These are phyloP conservation scores for Whitmania pigra DNA, from an alignment of 1,140 invertebrate species.

Conservation along the genomic window DNA sequence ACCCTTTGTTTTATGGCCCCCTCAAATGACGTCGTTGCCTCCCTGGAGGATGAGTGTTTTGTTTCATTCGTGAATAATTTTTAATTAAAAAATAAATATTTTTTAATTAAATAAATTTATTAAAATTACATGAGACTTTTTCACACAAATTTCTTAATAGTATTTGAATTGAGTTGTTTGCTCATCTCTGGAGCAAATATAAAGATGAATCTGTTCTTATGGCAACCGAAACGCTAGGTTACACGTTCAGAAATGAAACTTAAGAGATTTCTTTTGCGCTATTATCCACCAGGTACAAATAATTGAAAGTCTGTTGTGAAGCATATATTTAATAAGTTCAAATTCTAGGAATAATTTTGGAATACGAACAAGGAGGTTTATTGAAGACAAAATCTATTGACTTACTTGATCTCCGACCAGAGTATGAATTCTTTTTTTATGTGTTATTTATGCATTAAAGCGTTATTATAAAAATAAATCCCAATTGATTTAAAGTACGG, in stretches of 20 bases:
- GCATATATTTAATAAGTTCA: background rate
- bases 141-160: too few species aligned
- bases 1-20: too few species aligned
- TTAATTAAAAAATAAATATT: too few species aligned
- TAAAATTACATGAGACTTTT: background rate
- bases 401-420: conserved; percentile 38
- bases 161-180: background rate
- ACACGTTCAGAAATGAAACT: conserved; percentile 34
- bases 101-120: background rate
- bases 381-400: conserved; percentile 43
- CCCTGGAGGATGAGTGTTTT: too few species aligned
- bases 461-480: background rate
- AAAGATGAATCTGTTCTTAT: conserved; percentile 8
- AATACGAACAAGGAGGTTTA: conserved; percentile 43
- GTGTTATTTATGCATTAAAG: background rate
- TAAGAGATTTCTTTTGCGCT: conserved; percentile 39
- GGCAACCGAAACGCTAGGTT: background rate
- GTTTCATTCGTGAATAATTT: too few species aligned
- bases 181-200: background rate
- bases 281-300: conserved; percentile 38
- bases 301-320: background rate
- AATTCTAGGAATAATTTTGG: conserved; percentile 42
- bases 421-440: conserved; percentile 31
- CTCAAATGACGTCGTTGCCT: too few species aligned
- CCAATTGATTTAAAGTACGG: conserved; percentile 33